Evolutionary conservation across 2,113 vertebrate genomes (phyloP).

Genomic region (Pomatorhinus ruficollis): DNA sequence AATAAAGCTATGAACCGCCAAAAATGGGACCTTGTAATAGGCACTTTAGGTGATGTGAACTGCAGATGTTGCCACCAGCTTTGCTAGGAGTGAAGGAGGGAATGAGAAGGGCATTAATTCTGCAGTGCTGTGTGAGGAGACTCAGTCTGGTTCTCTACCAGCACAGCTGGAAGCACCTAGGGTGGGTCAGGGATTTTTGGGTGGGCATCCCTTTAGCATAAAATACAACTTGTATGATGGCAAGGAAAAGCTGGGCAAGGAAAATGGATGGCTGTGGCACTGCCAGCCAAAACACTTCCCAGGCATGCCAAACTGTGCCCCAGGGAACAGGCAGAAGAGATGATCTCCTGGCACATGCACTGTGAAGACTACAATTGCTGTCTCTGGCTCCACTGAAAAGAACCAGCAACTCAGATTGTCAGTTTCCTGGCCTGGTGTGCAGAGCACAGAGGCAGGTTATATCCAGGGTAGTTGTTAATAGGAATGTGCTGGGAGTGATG

Average conservation of each 20-base stretch:
- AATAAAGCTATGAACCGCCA: background rate
- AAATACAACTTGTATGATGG: background rate
- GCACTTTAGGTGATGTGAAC: background rate
- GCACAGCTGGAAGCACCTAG: background rate
- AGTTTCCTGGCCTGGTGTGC: background rate
- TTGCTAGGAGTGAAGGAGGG: background rate
- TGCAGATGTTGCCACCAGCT: background rate
- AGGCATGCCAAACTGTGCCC: rapidly evolving
- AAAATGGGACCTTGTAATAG: background rate
- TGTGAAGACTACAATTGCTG: background rate
- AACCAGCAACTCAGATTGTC: rapidly evolving
- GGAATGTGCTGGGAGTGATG: background rate
- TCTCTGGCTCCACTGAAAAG: background rate
- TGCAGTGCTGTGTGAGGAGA: rapidly evolving
- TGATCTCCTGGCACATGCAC: background rate
- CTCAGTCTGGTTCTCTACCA: background rate
- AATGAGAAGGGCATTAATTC: background rate
- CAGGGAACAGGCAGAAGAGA: background rate
- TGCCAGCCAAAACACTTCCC: background rate
- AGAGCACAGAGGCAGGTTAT: background rate
- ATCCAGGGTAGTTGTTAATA: background rate
- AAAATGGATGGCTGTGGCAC: background rate
- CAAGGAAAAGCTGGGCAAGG: background rate
- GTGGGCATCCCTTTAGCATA: background rate
- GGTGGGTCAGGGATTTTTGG: background rate